phyloP scores from a whole-genome alignment of 2,797 vertebrate species.

The Bucorvus abyssinicus region DNA sequence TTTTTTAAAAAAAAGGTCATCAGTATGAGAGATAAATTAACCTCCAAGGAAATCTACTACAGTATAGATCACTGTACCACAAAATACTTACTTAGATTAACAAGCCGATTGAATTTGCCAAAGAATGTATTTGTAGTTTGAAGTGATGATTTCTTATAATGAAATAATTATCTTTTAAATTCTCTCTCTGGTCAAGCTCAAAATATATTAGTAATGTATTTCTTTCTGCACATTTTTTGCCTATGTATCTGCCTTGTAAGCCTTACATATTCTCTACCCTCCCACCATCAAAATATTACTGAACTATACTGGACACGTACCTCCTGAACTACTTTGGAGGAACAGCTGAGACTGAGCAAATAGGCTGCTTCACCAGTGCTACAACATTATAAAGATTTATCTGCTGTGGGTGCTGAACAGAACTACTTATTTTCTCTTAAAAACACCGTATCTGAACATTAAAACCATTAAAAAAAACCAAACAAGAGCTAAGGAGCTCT shows the following conservation, averaged over 20 bases:
- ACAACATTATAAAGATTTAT: neutral
- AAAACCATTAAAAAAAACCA: neutral
- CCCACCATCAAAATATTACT: neutral
- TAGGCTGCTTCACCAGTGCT: neutral
- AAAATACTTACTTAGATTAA: neutral
- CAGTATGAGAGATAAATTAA: neutral
- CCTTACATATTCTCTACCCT: neutral
- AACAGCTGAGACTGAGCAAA: neutral
- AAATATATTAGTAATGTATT: neutral
- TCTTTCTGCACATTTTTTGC: neutral
- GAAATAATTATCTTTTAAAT: neutral
- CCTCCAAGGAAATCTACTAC: neutral
- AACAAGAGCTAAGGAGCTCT: neutral
- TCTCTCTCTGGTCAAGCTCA: neutral
- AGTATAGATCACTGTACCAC: neutral
- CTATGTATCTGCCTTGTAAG: neutral
- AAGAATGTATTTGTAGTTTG: neutral
- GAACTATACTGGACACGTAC: neutral
- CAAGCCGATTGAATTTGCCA: neutral
- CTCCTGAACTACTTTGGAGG: neutral
- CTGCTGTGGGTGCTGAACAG: neutral
- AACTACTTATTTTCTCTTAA: neutral
- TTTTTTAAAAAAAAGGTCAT: neutral
- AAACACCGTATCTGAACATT: neutral
- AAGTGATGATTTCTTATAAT: neutral